Evolutionary conservation across 2,797 vertebrate species (phyloP), one percentile per base, ranked within the genome.

Genomic region (Acipenser oxyrinchus): DNA sequence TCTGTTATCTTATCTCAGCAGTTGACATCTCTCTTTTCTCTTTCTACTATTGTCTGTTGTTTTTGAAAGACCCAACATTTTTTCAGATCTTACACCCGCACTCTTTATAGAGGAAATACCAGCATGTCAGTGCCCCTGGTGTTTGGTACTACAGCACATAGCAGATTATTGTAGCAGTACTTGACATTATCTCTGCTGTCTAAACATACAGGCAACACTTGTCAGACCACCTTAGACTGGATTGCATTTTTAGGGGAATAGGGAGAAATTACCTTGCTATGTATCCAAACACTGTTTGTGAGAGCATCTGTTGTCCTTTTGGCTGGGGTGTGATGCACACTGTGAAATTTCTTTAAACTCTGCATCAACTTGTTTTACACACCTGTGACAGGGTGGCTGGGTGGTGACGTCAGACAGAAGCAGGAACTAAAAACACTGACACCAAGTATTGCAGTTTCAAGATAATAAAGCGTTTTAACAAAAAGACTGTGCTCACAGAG

Each of bases 151-250:
- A 51, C 48, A 66, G 60, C 48, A 59, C 12, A 68, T 48, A 62
- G 50, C 66, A 68, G 66, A 37, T 68, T 68, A 53, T 61, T 68
- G 48, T 62, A 61, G 23, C 51, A 61, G 18, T 68, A 68, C 66
- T 68, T 68, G 48, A 60, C 53, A 48, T 62, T 68, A 68, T 68
- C 66, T 63, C 6, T 48, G 52, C 48, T 53, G 48, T 12, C 51
- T 53, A n/a, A 15, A 5, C 60, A 52, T 55, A 60, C 60, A 51
- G 66, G 62, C 53, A 63, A 63, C 62, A 48, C 51, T 61, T 62
- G 55, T 52, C 51, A 52, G 59, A 13, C 23, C 51, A 48, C 18
- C 10, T 13, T 62, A 48, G 8, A 7, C 7, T 7, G 11, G 8
- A 23, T 10, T 6, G 2, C 53, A 58, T 10, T 58, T 58, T 58